Conservation (phyloP, 2,113 vertebrate species). For the Hyperopisus bebe region DNA sequence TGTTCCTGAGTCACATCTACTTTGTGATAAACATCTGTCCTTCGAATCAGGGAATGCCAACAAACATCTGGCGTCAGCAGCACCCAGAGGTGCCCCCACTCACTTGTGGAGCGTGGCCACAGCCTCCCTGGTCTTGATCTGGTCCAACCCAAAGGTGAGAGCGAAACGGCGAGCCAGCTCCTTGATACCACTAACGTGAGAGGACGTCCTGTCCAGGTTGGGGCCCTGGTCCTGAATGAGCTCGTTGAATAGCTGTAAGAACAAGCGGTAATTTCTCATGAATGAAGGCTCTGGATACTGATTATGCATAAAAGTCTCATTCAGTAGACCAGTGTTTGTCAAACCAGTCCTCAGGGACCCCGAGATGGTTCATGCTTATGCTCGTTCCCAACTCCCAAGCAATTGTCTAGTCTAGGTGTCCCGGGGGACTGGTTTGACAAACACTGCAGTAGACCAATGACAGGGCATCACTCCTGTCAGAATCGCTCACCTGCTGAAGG, state of each 20-base stretch:
- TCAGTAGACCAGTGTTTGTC: neutral
- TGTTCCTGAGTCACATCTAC: neutral
- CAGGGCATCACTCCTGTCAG: neutral
- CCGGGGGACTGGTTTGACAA: too few species aligned
- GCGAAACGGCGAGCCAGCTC: constrained; percentile 93
- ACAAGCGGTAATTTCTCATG: constrained; percentile 26
- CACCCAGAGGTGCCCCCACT: constrained; percentile 40
- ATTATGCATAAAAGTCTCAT: neutral
- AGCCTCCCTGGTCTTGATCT: constrained; percentile 97
- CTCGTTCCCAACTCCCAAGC: too few species aligned
- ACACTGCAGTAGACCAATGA: neutral
- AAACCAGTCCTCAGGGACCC: too few species aligned
- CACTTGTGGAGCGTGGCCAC: constrained; percentile 98
- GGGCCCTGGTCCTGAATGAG: constrained; percentile 95
- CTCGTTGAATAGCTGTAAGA: constrained; percentile 86
- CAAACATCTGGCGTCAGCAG: too few species aligned
- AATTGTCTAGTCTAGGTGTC: too few species aligned
- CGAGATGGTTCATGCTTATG: too few species aligned
- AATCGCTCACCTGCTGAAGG: constrained; percentile 83
- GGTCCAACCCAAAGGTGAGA: constrained; percentile 94
- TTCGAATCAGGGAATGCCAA: neutral
- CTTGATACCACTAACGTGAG: constrained; percentile 95
- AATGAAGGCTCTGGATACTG: neutral
- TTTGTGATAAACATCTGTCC: neutral
- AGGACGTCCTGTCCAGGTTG: constrained; percentile 91